phyloP scores from a whole-genome alignment of 2,113 vertebrate species.

The Montifringilla adamsi region DNA sequence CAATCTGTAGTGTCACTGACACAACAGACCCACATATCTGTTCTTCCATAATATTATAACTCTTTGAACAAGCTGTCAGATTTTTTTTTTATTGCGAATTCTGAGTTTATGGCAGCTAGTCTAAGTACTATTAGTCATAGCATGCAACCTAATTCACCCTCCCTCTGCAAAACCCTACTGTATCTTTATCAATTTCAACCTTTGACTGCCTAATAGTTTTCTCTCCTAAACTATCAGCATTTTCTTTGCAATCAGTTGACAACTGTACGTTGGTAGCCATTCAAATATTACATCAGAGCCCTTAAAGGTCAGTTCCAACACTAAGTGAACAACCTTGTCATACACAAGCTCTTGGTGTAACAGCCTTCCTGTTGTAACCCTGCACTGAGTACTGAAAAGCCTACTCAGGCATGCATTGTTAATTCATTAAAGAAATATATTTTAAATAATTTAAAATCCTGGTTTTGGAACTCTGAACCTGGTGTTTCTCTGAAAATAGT shows the following conservation, averaged over 20 bases:
- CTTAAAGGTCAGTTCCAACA: neutral
- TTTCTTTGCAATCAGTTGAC: neutral
- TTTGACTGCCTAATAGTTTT: conserved; percentile 35
- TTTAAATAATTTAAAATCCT: conserved; percentile 50
- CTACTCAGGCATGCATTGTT: neutral
- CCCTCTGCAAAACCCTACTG: neutral
- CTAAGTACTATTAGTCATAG: neutral
- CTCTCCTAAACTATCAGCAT: neutral
- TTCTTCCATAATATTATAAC: conserved; percentile 11
- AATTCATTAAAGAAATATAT: conserved; percentile 51
- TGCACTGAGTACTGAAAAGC: conserved; percentile 21
- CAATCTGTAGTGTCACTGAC: conserved; percentile 13
- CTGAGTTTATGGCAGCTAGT: conserved; percentile 27
- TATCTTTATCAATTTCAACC: conserved; percentile 27
- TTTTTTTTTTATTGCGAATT: conserved; percentile 11
- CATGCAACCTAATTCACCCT: neutral
- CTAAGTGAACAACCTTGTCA: neutral
- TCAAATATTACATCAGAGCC: conserved; percentile 18
- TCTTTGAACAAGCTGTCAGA: conserved; percentile 17
- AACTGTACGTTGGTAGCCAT: neutral
- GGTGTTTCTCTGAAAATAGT: conserved; percentile 3
- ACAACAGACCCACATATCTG: neutral
- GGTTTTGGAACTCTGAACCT: conserved; percentile 1
- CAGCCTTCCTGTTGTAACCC: neutral
- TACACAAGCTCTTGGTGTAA: neutral